phyloP scores from a whole-genome alignment of 92 coral and sea anemone genomes.

The Epizoanthus illoricatus region DNA sequence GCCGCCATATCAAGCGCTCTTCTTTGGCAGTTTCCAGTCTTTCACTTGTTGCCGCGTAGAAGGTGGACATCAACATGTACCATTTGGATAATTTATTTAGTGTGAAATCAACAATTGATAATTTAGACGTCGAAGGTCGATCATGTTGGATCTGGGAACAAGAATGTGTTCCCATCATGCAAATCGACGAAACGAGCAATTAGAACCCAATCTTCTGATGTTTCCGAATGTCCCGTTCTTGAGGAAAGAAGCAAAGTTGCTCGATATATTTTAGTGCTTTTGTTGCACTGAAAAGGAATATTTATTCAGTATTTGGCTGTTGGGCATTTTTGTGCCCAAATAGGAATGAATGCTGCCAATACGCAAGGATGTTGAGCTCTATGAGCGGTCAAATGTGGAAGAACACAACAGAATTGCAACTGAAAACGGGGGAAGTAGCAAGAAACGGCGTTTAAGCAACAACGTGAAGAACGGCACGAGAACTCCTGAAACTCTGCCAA shows the following conservation, averaged over 20 bases:
- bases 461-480: slow-evolving; percentile 91
- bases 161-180: too few species aligned
- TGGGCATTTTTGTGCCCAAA: slow-evolving; percentile 74
- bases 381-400: slow-evolving; percentile 71
- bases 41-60: too few species aligned
- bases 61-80: too few species aligned
- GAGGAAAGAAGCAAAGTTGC: background rate
- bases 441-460: slow-evolving; percentile 83
- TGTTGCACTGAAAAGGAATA: background rate
- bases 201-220: slow-evolving; percentile 25
- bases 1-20: too few species aligned
- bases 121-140: too few species aligned
- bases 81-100: too few species aligned
- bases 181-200: background rate
- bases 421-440: slow-evolving; percentile 80
- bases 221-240: slow-evolving; percentile 23
- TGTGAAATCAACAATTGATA: too few species aligned
- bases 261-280: background rate
- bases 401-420: slow-evolving; percentile 75
- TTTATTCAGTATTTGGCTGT: slow-evolving; percentile 34
- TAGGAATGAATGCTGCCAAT: slow-evolving; percentile 99
- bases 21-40: too few species aligned
- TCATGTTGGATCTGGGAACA: too few species aligned
- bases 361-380: slow-evolving; percentile 87
- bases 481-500: slow-evolving; percentile 74